Conservation (phyloP, 92 coral and sea anemone genomes). For the Pocillopora meandrina region DNA sequence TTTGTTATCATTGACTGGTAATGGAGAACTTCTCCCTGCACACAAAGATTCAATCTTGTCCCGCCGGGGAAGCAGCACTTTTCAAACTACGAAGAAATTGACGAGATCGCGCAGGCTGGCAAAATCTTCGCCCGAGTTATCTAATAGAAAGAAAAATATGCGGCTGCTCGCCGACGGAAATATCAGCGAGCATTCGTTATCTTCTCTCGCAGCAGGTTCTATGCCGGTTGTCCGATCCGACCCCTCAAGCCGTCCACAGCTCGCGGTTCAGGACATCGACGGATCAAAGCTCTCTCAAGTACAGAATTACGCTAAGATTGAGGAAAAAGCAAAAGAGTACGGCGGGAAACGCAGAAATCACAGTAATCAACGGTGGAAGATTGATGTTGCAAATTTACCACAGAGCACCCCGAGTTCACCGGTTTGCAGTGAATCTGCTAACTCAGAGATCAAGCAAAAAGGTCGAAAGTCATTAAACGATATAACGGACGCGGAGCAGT, state of each 20-base stretch:
- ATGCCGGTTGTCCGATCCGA: background rate
- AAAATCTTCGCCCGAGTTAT: conserved; percentile 69
- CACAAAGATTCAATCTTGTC: background rate
- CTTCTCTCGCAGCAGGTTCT: conserved; percentile 1
- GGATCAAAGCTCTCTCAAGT: conserved; percentile 14
- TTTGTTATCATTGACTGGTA: background rate
- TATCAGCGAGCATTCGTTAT: background rate
- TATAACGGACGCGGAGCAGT: conserved; percentile 29
- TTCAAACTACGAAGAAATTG: conserved; percentile 20
- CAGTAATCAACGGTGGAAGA: conserved; percentile 1
- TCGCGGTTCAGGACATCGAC: conserved; percentile 63
- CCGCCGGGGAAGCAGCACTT: conserved; percentile 19
- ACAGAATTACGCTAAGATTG: background rate
- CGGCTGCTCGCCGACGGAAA: conserved; percentile 7
- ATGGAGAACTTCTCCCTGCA: background rate
- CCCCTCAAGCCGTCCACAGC: conserved; percentile 9
- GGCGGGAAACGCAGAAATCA: background rate
- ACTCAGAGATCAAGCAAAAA: conserved; percentile 21
- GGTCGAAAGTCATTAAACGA: conserved; percentile 42
- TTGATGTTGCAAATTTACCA: conserved; percentile 10
- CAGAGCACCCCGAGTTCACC: conserved; percentile 66
- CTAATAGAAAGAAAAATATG: conserved; percentile 32
- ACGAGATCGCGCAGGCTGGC: conserved; percentile 58
- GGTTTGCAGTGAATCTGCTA: conserved; percentile 46
- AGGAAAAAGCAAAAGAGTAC: conserved; percentile 28